Base-by-base conservation (phyloP, 2,888 invertebrate genomes). In the Cordilura impudica region DNA sequence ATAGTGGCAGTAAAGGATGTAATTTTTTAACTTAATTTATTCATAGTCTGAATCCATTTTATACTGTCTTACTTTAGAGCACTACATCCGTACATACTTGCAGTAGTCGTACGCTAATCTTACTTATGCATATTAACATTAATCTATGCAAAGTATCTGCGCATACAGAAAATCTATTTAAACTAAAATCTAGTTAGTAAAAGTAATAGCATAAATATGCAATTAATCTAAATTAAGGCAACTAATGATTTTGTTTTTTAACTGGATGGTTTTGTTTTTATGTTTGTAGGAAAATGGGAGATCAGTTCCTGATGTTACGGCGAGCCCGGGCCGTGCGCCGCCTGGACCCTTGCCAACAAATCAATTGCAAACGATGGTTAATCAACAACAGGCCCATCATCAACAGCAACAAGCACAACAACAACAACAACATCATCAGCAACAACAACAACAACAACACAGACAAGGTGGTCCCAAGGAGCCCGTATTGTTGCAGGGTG, bases 221-320 rank as follows among this genome's bases (percentile, higher is more conserved):
- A 63, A 7, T 56, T 43, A 63, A 35, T 45, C 49, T 56, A 56
- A 16, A 49, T 56, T 39, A 39, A 23, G 23, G 54, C 16, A 49
- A 16, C 12, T 14, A 0, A 12, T 6, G 49, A n/a, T 16, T 43
- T 6, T 8, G 39, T 45, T 23, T 21, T 7, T 14, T 43, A n/a
- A 43, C 7, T 16, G 14, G n/a, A n/a, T n/a, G 0, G 12, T 63
- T 18, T 8, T 43, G 4, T 21, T 16, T 58, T 60, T 49, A n/a
- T 12, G 39, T 58, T 89, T 88, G n/a, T 89, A 96, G 95, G 95
- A 96, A 92, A 95, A 95, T 92, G 95, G 95, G 91, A 95, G 95
- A 92, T 95, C 95, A 93, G 95, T 95, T 93, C 94, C 95, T 92
- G 96, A 96, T 92, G 93, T 96, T 92, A 95, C 95, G 91, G 95